Evolutionary conservation across 2,113 vertebrate genomes (phyloP), one percentile per base, ranked within the genome.

Genomic region (Melospiza melodia): DNA sequence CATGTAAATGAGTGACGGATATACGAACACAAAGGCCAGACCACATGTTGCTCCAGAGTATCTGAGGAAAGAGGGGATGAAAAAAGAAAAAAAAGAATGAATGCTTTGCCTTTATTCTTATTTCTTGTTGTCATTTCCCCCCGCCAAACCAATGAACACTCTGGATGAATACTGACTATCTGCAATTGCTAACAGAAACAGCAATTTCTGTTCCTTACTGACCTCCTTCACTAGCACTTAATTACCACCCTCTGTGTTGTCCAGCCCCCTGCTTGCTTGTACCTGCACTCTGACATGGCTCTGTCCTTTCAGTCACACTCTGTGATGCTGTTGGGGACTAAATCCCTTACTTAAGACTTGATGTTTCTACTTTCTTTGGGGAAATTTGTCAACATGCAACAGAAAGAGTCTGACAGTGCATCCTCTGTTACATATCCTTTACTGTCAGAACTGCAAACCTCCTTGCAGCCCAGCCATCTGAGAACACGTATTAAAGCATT

Each of bases 21-120:
- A 99, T 43, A 99, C 81, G n/a, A 99, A 99, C 28, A 99, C 99
- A 84, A 99, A 98, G 51, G 99, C 99, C 97, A 99, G 97, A 55
- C 99, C 99, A 14, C 99, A 99, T 0, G 98, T 98, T 48, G 99
- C 99, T 97, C 99, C 99, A 3, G 99, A 99, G 68, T 99, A 99
- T 95, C 99, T 99, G 97, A 52, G 41, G 66, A 93, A 87, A 52
- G 31, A 68, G 12, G 12, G 11, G 8, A 67, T 41, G 11, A 33
- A 35, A 22, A 52, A 58, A 49, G 3, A 17, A 39, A 48, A 61
- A 43, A 12, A 13, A 13, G 3, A 52, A 90, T 79, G 3, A 83
- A 81, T 15, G 25, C 9, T 72, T 84, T 63, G 27, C 49, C 51
- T 95, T 93, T 91, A 78, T 46, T 58, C 17, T 69, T 57, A 52